These are phyloP conservation scores for Eumeta japonica DNA, from an alignment of 1,140 invertebrate genomes.

Conservation along the genomic window DNA sequence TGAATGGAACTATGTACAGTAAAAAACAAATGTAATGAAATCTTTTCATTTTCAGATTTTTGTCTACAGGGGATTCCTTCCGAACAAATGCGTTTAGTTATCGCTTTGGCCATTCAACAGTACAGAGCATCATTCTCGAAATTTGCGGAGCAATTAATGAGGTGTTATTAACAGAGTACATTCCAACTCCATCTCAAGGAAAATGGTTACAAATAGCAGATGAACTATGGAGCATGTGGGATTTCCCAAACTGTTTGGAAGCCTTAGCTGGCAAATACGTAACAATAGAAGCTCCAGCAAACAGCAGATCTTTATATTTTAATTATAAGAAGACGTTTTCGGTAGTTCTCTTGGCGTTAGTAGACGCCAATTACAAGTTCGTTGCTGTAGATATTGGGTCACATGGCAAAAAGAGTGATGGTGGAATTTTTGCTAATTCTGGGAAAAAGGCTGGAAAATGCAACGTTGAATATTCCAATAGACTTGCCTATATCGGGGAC, in stretches of 20 bases:
- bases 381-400: constrained; percentile 29
- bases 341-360: constrained; percentile 31
- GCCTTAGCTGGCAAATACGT: constrained; percentile 2
- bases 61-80: no score
- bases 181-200: no score
- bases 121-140: no score
- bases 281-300: background rate
- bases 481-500: constrained; percentile 3
- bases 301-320: constrained; percentile 28
- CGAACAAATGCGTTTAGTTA: no score
- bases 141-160: no score
- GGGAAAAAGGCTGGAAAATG: constrained; percentile 12
- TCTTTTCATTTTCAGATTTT: no score
- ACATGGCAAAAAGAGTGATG: constrained; percentile 31
- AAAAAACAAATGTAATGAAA: no score
- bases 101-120: no score
- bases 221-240: no score
- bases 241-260: background rate
- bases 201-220: no score
- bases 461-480: constrained; percentile 15
- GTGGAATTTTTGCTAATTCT: constrained; percentile 23
- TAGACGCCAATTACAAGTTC: constrained; percentile 13
- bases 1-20: no score
- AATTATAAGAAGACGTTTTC: constrained; percentile 38
- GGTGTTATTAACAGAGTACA: no score